Conservation (phyloP, 2,113 vertebrate species). For the Elgaria multicarinata region DNA sequence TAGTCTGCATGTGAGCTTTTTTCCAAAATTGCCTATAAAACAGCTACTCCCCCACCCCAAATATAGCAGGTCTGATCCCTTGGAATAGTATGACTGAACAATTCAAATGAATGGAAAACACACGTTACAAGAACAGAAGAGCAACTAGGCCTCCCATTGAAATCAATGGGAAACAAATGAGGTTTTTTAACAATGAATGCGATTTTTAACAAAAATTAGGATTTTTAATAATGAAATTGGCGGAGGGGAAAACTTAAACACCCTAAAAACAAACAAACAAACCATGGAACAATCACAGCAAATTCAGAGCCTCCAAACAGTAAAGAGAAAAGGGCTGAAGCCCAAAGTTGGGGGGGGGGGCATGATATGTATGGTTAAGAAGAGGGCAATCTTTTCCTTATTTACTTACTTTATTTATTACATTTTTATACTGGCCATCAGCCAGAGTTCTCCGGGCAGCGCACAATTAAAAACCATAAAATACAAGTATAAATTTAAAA, state of each 20-base stretch:
- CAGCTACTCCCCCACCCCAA: no score
- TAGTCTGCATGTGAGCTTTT: no score
- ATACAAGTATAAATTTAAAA: no score
- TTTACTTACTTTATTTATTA: no score
- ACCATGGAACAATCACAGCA: rapidly evolving
- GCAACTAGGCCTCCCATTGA: neutral
- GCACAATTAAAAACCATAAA: no score
- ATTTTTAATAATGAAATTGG: neutral
- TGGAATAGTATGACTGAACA: neutral
- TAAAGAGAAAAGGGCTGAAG: neutral
- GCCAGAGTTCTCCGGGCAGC: no score
- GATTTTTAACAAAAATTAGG: neutral
- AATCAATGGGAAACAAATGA: neutral
- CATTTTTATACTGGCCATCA: no score
- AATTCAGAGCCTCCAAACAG: neutral
- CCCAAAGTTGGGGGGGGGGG: neutral
- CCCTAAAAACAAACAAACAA: neutral
- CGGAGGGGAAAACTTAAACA: neutral
- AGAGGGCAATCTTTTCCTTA: rapidly evolving
- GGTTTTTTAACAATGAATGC: neutral
- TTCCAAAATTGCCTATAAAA: no score
- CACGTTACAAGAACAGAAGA: neutral
- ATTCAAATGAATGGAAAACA: neutral
- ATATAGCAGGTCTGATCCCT: neutral
- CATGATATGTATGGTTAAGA: neutral